Evolutionary conservation across 1,140 invertebrate species (phyloP), one percentile per base, ranked within the genome.

Genomic region (Diabrotica virgifera): DNA sequence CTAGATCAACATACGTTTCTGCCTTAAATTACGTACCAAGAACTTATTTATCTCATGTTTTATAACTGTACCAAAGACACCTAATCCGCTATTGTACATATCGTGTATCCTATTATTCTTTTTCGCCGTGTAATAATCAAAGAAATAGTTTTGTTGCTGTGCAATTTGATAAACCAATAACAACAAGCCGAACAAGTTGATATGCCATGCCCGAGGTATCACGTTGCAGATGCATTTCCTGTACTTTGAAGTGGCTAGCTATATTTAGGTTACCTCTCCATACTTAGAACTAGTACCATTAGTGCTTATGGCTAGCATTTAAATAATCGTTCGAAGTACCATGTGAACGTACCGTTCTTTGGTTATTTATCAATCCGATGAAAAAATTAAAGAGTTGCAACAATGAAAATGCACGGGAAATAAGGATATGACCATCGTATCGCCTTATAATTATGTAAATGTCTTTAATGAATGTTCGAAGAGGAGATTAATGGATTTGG

Each of bases 251-350:
- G 12, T 36, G 55, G 55, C 40, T 11, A n/a, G 40, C 55, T 57
- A 57, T 57, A 57, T 57, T 57, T 57, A 57, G 55, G 55, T 57
- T 57, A 57, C 55, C n/a, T 36, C n/a, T 36, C 55, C 55, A 36
- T 57, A 57, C 55, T 57, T 40, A 57, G 55, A 57, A 57, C 24
- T 13, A 37, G 55, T 37, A 37, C 55, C 12, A 57, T 57, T 57
- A 36, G 36, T 57, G n/a, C 10, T 36, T 57, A 37, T 37, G 55
- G 55, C n/a, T n/a, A 40, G 36, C 36, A 57, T 57, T 57, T 57
- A 37, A 57, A 57, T 57, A 57, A 57, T 57, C 55, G 36, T 53
- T 53, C 10, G 9, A 13, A 11, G 12, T 53, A 6, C 36, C 53
- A 36, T 57, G 55, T 57, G 55, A 57, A 57, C 36, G 5, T 24